Evolutionary conservation across 2,888 invertebrate species (phyloP).

Genomic region (Cephalotes varians): DNA sequence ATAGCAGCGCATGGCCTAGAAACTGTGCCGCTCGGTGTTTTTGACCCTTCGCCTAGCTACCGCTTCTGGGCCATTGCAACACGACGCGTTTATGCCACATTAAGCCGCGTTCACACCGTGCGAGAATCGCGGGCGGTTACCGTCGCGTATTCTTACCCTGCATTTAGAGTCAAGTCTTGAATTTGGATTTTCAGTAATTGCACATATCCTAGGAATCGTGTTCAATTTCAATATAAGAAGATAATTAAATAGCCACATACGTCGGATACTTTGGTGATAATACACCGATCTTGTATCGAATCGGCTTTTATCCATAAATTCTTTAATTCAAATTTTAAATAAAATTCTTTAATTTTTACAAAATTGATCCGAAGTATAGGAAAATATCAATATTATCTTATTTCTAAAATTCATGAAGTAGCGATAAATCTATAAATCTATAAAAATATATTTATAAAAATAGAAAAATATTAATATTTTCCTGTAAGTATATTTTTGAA

Average conservation of each 20-base stretch:
- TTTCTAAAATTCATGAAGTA: too few species aligned
- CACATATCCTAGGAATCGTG: not conserved
- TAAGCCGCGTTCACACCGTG: slow-evolving; percentile 72
- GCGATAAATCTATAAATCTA: too few species aligned
- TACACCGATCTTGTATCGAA: not conserved
- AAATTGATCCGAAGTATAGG: not conserved
- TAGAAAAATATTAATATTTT: too few species aligned
- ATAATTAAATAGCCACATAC: not conserved
- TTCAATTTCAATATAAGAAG: not conserved
- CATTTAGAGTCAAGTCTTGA: not conserved
- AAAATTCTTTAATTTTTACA: not conserved
- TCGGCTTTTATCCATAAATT: not conserved
- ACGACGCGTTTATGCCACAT: slow-evolving; percentile 74
- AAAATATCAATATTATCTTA: too few species aligned
- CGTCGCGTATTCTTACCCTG: not conserved
- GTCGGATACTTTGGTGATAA: not conserved
- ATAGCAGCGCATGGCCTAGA: slow-evolving; percentile 86
- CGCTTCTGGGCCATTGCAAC: slow-evolving; percentile 86
- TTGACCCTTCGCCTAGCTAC: slow-evolving; percentile 86
- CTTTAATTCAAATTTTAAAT: not conserved
- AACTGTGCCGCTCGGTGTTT: slow-evolving; percentile 85
- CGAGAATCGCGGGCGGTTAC: not conserved
- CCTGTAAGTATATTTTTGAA: too few species aligned
- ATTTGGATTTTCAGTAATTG: not conserved
- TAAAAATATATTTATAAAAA: too few species aligned